Conservation (phyloP, 2,113 vertebrate species). For the Columbina picui region DNA sequence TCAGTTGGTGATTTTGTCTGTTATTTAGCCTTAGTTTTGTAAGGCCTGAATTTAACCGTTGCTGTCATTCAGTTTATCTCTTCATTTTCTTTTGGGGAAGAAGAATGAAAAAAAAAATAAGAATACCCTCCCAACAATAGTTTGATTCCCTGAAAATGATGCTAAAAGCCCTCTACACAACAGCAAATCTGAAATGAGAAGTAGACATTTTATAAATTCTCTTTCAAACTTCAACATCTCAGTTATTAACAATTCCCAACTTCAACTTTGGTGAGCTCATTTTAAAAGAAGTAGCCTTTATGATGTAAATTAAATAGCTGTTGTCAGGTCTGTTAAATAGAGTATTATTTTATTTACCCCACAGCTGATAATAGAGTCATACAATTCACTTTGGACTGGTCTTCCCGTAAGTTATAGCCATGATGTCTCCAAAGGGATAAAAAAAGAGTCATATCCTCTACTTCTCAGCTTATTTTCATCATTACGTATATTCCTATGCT, state of each 20-base stretch:
- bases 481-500: constrained; percentile 2
- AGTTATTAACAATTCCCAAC: neutral
- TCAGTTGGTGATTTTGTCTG: neutral
- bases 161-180: neutral
- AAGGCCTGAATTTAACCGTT: neutral
- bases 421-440: constrained; percentile 36
- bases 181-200: neutral
- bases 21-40: neutral
- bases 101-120: neutral
- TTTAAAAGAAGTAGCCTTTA: constrained; percentile 17
- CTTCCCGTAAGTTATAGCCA: neutral
- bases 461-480: constrained; percentile 39
- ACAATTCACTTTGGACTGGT: constrained; percentile 13
- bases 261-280: neutral
- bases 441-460: constrained; percentile 38
- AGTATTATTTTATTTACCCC: constrained; percentile 54
- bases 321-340: constrained; percentile 45
- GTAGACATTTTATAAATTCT: neutral
- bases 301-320: constrained; percentile 49
- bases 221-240: constrained; percentile 1
- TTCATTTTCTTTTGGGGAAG: neutral
- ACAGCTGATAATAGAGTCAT: constrained; percentile 13
- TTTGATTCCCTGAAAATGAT: neutral
- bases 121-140: neutral
- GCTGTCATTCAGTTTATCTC: neutral